phyloP scores from a whole-genome alignment of 2,113 vertebrate genomes.

The Petaurus breviceps region DNA sequence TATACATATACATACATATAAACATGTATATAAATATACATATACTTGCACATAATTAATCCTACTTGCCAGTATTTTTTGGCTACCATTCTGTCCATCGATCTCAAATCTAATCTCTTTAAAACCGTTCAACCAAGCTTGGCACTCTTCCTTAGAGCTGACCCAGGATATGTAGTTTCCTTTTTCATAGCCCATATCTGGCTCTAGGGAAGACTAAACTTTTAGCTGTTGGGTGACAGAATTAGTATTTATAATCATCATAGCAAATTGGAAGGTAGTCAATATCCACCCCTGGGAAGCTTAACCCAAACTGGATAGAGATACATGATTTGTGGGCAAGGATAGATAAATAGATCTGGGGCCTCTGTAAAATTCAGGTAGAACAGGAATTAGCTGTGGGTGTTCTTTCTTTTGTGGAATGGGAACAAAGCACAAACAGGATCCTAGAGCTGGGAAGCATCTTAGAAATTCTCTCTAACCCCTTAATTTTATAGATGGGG shows the following conservation, averaged over 20 bases:
- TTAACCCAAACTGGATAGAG: conserved; percentile 19
- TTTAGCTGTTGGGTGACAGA: not conserved
- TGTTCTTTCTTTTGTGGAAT: not conserved
- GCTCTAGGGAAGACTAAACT: conserved; percentile 5
- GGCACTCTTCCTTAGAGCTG: conserved; percentile 1
- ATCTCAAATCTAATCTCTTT: conserved; percentile 7
- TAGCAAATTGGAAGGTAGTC: conserved; percentile 6
- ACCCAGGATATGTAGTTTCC: not conserved
- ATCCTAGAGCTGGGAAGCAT: not conserved
- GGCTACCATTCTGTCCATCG: not conserved
- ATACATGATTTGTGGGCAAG: not conserved
- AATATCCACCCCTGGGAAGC: not conserved
- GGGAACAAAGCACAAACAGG: not conserved
- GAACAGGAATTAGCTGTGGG: conserved; percentile 5
- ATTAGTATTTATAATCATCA: conserved; percentile 14
- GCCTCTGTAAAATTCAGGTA: not conserved
- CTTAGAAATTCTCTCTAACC: not conserved
- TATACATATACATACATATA: not conserved
- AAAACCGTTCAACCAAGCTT: not conserved
- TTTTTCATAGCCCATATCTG: not conserved
- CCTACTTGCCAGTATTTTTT: not conserved
- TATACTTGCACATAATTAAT: not conserved
- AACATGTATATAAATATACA: not conserved
- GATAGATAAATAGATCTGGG: not conserved
- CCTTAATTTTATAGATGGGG: not conserved